Percentiles rank a stretch among this genome's conserved stretches.
Evolutionary conservation across 2,888 invertebrate species (phyloP).

Genomic region (Harmothoe impar): DNA sequence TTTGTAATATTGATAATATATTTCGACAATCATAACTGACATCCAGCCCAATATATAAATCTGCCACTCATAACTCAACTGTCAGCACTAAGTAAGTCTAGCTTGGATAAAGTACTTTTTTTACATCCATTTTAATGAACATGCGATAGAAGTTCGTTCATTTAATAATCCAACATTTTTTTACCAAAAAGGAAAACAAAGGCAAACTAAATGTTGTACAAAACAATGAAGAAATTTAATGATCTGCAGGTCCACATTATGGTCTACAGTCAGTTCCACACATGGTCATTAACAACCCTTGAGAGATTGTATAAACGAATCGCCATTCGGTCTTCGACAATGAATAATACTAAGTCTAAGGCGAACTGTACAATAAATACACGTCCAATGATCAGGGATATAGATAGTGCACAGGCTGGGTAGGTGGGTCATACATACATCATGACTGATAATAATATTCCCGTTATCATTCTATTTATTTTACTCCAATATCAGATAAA

Average conservation of each 20-base stretch:
- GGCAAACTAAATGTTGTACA: constrained; percentile 15
- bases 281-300: neutral
- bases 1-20: neutral
- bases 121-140: too few species aligned
- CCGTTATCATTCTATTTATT: neutral
- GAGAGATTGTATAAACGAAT: neutral
- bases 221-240: constrained; percentile 26
- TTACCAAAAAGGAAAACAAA: neutral
- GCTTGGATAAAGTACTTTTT: too few species aligned
- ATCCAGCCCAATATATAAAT: neutral
- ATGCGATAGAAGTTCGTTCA: too few species aligned
- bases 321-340: constrained; percentile 11
- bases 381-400: neutral
- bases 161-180: too few species aligned
- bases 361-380: constrained; percentile 19
- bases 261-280: neutral
- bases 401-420: neutral
- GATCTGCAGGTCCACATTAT: neutral
- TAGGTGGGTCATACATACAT: constrained; percentile 8
- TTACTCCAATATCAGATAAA: neutral
- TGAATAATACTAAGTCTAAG: neutral
- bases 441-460: neutral
- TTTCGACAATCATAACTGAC: constrained; percentile 5
- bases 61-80: neutral
- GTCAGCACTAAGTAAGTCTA: too few species aligned